A percentile compares a stretch with the other conserved stretches of the same genome.
Conservation (phyloP, 2,113 vertebrate genomes). For the Micromys minutus region DNA sequence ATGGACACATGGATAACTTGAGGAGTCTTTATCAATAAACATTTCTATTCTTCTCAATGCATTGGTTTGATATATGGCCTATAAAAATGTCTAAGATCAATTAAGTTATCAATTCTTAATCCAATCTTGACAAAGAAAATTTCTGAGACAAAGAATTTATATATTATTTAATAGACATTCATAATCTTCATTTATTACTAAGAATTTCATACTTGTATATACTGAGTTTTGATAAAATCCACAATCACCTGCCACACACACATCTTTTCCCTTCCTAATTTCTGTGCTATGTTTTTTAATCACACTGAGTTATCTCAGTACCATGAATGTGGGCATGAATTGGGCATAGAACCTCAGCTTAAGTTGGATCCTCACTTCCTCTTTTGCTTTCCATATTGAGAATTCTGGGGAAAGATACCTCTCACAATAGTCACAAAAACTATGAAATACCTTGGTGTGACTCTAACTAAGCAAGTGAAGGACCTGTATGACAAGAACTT, state of each 20-base stretch:
- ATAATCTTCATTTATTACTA: background rate
- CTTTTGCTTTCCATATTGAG: background rate
- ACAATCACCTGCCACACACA: background rate
- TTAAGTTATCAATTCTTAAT: slow-evolving; percentile 27
- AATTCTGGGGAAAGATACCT: background rate
- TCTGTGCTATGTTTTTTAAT: background rate
- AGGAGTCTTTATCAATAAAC: slow-evolving; percentile 8
- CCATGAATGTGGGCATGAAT: too few relatives aligned
- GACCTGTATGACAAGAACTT: too few relatives aligned
- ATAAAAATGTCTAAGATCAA: background rate
- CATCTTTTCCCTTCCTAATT: background rate
- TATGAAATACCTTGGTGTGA: too few relatives aligned
- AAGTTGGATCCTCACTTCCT: background rate
- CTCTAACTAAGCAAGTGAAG: too few relatives aligned
- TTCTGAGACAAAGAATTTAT: background rate
- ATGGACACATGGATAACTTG: background rate
- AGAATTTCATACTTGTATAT: background rate
- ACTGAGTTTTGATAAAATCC: background rate
- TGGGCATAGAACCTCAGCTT: background rate
- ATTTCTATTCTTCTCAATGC: background rate
- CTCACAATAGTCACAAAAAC: too few relatives aligned
- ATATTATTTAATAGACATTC: background rate
- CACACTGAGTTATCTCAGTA: background rate
- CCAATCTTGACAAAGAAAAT: slow-evolving; percentile 52
- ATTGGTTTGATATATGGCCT: background rate